Percentiles rank a stretch among this genome's conserved stretches.
These are phyloP conservation scores for Pseudopipra pipra DNA, from an alignment of 2,113 vertebrate species.

Conservation along the genomic window DNA sequence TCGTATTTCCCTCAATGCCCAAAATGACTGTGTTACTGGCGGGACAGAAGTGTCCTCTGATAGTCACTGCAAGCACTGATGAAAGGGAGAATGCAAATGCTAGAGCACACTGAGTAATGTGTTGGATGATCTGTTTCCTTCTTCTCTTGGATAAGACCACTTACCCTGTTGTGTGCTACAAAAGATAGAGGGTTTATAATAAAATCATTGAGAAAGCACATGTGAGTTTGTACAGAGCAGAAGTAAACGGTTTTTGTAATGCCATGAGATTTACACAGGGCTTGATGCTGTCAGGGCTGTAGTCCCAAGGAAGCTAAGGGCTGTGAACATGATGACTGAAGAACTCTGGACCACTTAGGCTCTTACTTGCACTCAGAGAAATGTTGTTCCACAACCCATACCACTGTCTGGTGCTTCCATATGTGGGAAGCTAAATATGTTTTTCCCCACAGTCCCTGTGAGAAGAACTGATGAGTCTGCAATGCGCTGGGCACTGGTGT, in stretches of 20 bases:
- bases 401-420: background rate
- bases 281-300: background rate
- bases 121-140: background rate
- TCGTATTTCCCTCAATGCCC: background rate
- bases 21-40: background rate
- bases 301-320: slow-evolving; percentile 1
- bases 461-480: background rate
- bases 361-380: background rate
- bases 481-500: background rate
- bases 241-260: slow-evolving; percentile 29
- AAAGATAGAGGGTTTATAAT: background rate
- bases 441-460: background rate
- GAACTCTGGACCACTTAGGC: background rate
- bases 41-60: background rate
- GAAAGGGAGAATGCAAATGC: background rate
- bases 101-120: background rate
- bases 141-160: background rate
- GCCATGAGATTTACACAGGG: background rate
- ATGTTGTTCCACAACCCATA: background rate
- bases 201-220: background rate
- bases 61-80: background rate
- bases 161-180: slow-evolving; percentile 6
- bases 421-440: background rate
- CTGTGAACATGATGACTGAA: background rate
- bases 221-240: background rate